Base-by-base conservation (phyloP, 2,113 vertebrate species). In the Eira barbara region DNA sequence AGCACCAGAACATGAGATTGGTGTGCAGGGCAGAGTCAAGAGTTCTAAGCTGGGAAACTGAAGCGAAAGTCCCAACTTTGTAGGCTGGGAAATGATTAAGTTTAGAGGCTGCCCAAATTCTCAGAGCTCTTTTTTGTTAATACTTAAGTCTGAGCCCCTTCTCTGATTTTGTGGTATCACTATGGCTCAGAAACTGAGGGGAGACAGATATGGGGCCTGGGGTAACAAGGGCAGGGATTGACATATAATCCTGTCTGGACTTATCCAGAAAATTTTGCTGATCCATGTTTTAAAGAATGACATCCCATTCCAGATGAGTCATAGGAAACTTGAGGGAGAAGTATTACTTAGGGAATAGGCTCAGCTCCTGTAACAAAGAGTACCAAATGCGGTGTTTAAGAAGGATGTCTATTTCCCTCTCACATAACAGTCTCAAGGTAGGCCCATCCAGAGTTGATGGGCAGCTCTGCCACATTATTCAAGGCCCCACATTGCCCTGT, bases 131-230 rank as follows among this genome's bases (percentile, higher is more conserved):
- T 76, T 96, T 42, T 84, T 49, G 55, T 23, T 88, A 92, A 69
- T 14, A 49, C 21, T 90, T 71, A 57, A 57, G 92, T 80, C 27
- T 90, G 27, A 92, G 13, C 27, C 45, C 65, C 13, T 27, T 8
- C 85, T 95, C 14, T 82, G 36, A 27, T 97, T 95, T 96, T 95
- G 45, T 92, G 73, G 20, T n/a, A 59, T 83, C 42, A 23, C 31
- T 52, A 34, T 63, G 36, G 31, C 27, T 82, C 17, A 67, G 92
- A 84, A 96, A 88, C 25, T 2, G 4, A 82, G 61, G 18, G 39
- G n/a, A 89, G 52, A 10, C 6, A 74, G 42, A 36, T n/a, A 12
- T 0, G 1, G 17, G 13, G 0, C 8, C 5, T n/a, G 14, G 21
- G 49, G 76, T 86, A 69, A 31, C 13, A 39, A 91, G 81, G 67